A percentile compares a stretch with the other conserved stretches of the same genome.
phyloP scores from a whole-genome alignment of 1,140 invertebrate species.

The Venturia canescens region DNA sequence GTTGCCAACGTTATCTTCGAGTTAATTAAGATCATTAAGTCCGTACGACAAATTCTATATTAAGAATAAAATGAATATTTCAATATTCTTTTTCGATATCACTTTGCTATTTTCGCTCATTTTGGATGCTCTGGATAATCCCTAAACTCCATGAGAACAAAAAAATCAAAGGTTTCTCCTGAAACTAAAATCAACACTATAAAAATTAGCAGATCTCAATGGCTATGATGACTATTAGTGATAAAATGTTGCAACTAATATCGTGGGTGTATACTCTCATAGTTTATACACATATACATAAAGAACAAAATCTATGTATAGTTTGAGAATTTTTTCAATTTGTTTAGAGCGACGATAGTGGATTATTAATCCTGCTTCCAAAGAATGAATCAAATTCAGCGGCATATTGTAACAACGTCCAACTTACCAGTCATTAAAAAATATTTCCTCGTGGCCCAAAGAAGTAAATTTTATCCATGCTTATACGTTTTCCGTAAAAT shows the following conservation, averaged over 20 bases:
- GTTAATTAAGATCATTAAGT: too few relatives aligned
- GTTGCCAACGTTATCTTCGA: too few relatives aligned
- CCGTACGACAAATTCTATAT: too few relatives aligned
- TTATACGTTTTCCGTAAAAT: neutral
- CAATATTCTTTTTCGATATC: too few relatives aligned
- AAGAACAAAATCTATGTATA: constrained; percentile 20
- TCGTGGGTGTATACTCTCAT: neutral
- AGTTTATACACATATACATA: constrained; percentile 16
- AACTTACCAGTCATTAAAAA: constrained; percentile 27
- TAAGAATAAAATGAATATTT: too few relatives aligned
- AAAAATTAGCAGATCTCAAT: neutral
- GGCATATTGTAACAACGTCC: constrained; percentile 34
- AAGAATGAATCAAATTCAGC: neutral
- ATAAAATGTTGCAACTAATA: too few relatives aligned
- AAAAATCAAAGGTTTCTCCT: neutral
- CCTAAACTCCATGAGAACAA: too few relatives aligned
- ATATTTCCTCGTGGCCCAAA: constrained; percentile 25
- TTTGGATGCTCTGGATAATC: too few relatives aligned
- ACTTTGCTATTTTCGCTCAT: too few relatives aligned
- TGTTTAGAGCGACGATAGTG: constrained; percentile 20
- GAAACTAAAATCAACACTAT: neutral
- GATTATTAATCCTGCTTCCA: constrained; percentile 23
- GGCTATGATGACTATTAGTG: too few relatives aligned
- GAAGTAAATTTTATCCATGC: constrained; percentile 8
- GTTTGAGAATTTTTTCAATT: constrained; percentile 21